Evolutionary conservation across 2,797 vertebrate species (phyloP), one percentile per base, ranked within the genome.

Genomic region (Tenualosa thibaudeaui): DNA sequence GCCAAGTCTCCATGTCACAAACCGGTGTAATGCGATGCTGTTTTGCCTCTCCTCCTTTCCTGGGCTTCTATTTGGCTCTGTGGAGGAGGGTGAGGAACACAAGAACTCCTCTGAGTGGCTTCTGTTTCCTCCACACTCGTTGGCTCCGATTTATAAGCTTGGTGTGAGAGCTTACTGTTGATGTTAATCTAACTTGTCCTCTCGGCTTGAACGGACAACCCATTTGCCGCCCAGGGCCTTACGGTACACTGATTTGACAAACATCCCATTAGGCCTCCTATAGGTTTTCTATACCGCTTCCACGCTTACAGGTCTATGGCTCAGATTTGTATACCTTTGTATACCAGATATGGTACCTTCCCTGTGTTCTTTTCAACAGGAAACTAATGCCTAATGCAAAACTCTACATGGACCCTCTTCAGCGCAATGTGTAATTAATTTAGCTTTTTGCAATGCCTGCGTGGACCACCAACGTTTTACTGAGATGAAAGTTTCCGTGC

Each of bases 201-300:
- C 31, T 75, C 40, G 10, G 68, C 68, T 75, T 75, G 31, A 75
- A 75, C 40, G 68, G 31, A 75, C 68, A 75, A 37, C 68, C 68
- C 40, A 40, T 40, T 75, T 40, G 68, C 37, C 2, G 31, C 68
- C 68, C 5, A 15, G 31, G 31, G 13, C 9, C 31, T 40, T 75
- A 37, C 37, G 68, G 68, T 75, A 37, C 68, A 75, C 68, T 75
- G 68, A 75, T 75, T 75, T 75, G 68, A 75, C 68, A 75, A 75
- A 75, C 68, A 75, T 75, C 68, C 68, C 68, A 75, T 75, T 75
- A 75, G 31, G 24, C 68, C 68, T 19, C 1, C 68, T 75, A 75
- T 75, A 75, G 68, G 31, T 75, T 75, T 75, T 31, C 68, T 75
- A 75, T 75, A 75, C 68, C 15, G 40, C 31, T 40, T 75, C 68